phyloP scores from a whole-genome alignment of 1,140 invertebrate species.

The Tigriopus japonicus region DNA sequence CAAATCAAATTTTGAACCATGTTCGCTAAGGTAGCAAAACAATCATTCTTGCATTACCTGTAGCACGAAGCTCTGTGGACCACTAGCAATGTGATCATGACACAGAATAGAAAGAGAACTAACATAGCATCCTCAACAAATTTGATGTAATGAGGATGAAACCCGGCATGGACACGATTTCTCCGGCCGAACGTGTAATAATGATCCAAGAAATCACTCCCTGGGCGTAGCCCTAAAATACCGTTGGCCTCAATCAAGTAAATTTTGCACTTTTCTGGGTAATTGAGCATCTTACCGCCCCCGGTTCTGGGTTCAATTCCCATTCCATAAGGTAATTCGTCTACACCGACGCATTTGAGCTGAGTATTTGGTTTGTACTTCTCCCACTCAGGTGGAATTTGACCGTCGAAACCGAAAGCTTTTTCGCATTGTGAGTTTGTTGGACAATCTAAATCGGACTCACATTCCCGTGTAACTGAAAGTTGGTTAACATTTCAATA shows the following conservation, averaged over 20 bases:
- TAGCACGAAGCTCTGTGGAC: slow-evolving; percentile 3
- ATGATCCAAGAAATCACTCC: not conserved
- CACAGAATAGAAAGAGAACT: slow-evolving; percentile 4
- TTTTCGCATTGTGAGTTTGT: not conserved
- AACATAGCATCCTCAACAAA: slow-evolving; percentile 7
- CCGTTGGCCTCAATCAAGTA: not conserved
- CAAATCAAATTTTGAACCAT: too few relatives aligned
- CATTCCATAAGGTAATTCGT: too few relatives aligned
- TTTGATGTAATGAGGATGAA: slow-evolving; percentile 5
- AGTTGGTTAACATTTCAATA: not conserved
- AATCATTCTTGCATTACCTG: not conserved
- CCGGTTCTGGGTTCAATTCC: not conserved
- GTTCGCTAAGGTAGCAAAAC: too few relatives aligned
- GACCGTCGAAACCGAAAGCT: too few relatives aligned
- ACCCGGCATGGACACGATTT: not conserved
- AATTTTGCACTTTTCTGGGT: not conserved
- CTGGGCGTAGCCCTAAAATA: not conserved
- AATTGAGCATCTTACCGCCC: not conserved
- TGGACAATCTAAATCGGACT: not conserved
- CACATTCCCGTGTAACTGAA: not conserved
- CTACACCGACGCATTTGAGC: too few relatives aligned
- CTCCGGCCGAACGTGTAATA: not conserved
- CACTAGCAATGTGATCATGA: slow-evolving; percentile 1
- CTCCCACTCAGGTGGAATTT: too few relatives aligned
- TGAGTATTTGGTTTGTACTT: too few relatives aligned